Percentiles rank a stretch among this genome's conserved stretches.
These are phyloP conservation scores for Melipona quadrifasciata DNA, from an alignment of 1,140 invertebrate species.

Conservation along the genomic window DNA sequence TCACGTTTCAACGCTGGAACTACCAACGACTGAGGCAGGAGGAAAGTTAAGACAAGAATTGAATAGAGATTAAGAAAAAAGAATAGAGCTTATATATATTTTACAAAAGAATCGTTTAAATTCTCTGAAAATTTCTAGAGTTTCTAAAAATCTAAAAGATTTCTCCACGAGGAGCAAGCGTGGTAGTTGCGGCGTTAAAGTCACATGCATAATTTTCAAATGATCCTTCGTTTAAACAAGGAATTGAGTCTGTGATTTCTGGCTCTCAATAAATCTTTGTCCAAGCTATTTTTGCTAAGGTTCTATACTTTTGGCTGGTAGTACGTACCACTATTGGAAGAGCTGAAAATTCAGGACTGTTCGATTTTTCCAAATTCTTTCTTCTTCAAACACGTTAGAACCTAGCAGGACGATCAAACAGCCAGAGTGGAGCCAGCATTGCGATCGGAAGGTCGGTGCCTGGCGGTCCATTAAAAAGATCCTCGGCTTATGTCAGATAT, in stretches of 20 bases:
- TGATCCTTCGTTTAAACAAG: neutral
- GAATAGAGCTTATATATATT: too few species aligned
- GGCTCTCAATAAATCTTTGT: neutral
- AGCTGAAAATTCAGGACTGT: neutral
- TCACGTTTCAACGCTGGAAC: too few species aligned
- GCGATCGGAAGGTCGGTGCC: too few species aligned
- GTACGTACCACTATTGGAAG: neutral
- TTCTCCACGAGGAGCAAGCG: too few species aligned
- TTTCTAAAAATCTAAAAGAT: too few species aligned
- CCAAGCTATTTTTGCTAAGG: neutral
- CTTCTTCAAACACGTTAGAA: neutral
- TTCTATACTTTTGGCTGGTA: slow-evolving; percentile 15
- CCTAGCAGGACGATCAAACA: neutral
- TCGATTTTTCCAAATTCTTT: neutral
- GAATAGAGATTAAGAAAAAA: too few species aligned
- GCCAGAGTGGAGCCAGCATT: neutral
- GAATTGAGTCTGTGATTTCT: neutral
- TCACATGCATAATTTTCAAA: neutral
- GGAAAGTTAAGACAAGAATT: too few species aligned
- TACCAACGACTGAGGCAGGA: too few species aligned
- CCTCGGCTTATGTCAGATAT: neutral
- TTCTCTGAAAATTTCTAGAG: too few species aligned
- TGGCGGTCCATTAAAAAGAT: neutral
- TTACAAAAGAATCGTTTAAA: too few species aligned
- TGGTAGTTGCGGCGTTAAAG: neutral